Evolutionary conservation across 2,888 invertebrate species (phyloP), one percentile per base, ranked within the genome.

Genomic region (Aelia acuminata): DNA sequence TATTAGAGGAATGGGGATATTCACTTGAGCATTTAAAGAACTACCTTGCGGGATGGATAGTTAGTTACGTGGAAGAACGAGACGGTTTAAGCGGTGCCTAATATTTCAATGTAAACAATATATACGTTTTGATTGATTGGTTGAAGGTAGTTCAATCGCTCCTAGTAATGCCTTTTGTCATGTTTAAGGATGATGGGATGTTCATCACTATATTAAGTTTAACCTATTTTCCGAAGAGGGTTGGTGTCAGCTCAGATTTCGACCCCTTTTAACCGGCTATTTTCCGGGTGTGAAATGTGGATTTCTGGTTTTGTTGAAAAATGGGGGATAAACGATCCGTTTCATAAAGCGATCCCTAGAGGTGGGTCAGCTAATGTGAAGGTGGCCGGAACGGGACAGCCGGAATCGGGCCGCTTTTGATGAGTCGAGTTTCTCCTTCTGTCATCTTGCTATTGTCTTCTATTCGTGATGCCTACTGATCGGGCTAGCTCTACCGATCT

Each of bases 311-410:
- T 11, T 31, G 53, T 85, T 35, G 85, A 57, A 57, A 85, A 84
- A 85, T n/a, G 39, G 85, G 43, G n/a, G 39, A 80, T 80, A 80
- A 80, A 80, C 43, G 80, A 35, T n/a, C 35, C 75, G 18, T 70
- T 70, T 70, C 70, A 70, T 70, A 70, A 70, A 70, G 70, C 35
- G 31, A 70, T 70, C 75, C 75, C 15, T 47, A 80, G 43, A 80
- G 80, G 11, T 80, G 80, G 80, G 80, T 80, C 80, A 85, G 43
- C 85, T 85, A 85, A 85, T 85, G 43, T 80, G n/a, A 43, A 80
- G 13, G 80, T 43, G 43, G 15, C 4, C 43, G 80, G 80, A 80
- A 47, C 80, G 80, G 80, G n/a, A 80, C 43, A 3, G n/a, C 13
- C 11, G 8, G 80, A 80, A 80, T 43, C 43, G 80, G 43, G 22